Conservation (phyloP, 2,113 vertebrate species). For the Clarias macrocephalus region DNA sequence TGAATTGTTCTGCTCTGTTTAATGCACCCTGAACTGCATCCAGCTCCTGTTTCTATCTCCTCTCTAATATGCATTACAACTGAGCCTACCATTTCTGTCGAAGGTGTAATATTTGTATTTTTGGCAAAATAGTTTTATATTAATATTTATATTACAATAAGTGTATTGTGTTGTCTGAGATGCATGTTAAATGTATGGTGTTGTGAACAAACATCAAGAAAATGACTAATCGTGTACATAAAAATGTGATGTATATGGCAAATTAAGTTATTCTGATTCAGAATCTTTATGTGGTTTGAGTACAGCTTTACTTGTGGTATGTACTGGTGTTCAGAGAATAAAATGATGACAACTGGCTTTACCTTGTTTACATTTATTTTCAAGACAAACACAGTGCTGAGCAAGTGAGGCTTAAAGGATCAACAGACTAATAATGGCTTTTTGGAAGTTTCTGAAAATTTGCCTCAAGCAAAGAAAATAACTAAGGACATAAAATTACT, state of each 20-base stretch:
- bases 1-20: not conserved
- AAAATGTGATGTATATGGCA: not conserved
- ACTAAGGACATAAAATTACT: no score
- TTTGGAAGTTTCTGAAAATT: not conserved
- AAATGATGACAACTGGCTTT: constrained; percentile 17
- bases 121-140: not conserved
- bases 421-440: not conserved
- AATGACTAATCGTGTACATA: not conserved
- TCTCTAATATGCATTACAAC: not conserved
- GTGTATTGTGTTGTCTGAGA: not conserved
- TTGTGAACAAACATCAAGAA: not conserved
- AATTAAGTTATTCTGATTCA: not conserved
- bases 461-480: no score
- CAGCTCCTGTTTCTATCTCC: not conserved
- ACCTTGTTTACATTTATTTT: not conserved
- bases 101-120: no score
- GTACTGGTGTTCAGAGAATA: not conserved
- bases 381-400: not conserved
- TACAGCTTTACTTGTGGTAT: constrained; percentile 4
- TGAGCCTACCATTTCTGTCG: not conserved
- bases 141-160: no score
- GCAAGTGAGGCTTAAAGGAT: not conserved
- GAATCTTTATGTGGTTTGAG: not conserved
- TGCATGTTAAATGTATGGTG: not conserved
- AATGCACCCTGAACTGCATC: not conserved